Conservation (phyloP, 2,797 vertebrate genomes). For the Hoplostethus atlanticus region DNA sequence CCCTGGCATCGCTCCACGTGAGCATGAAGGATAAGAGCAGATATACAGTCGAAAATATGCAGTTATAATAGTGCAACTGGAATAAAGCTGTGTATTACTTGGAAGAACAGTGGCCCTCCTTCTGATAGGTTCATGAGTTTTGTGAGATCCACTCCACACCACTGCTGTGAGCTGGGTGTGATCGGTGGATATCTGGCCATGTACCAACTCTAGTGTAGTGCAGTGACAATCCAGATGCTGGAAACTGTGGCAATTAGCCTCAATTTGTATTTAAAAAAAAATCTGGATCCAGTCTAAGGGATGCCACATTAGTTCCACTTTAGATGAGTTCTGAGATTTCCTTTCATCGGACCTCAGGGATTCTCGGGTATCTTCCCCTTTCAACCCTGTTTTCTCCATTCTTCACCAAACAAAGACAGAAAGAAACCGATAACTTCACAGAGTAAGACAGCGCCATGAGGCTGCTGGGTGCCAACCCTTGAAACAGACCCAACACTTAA, state of each 20-base stretch:
- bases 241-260: constrained; percentile 82
- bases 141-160: background rate
- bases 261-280: constrained; percentile 85
- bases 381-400: constrained; percentile 60
- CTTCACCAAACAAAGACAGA: constrained; percentile 56
- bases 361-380: constrained; percentile 60
- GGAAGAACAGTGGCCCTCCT: too few species aligned
- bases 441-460: constrained; percentile 63
- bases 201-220: constrained; percentile 49
- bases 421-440: constrained; percentile 67
- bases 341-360: constrained; percentile 78
- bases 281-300: constrained; percentile 70
- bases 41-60: too few species aligned
- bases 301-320: constrained; percentile 86
- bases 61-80: too few species aligned
- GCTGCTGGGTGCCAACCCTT: constrained; percentile 63
- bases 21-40: too few species aligned
- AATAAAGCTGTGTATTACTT: too few species aligned
- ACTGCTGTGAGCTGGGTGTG: constrained; percentile 30
- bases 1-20: too few species aligned
- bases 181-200: constrained; percentile 47
- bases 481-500: constrained; percentile 75
- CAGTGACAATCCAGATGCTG: constrained; percentile 61
- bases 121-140: background rate
- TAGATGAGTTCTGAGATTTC: constrained; percentile 72